Base-by-base conservation (phyloP, 1,140 invertebrate genomes). In the Pseudomyrmex sp. region DNA sequence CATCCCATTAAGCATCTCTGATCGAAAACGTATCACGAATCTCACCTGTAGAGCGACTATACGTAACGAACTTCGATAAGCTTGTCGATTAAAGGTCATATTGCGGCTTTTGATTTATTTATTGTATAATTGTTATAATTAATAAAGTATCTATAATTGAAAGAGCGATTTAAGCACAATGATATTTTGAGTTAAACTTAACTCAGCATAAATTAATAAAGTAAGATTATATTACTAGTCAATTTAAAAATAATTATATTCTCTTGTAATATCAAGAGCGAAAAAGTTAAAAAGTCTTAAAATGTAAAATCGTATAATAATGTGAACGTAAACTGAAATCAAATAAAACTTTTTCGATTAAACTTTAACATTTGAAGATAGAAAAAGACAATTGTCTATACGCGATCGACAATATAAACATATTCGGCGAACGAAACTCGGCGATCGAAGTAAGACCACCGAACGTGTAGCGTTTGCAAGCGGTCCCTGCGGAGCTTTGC, bases 21-120 rank as follows among this genome's bases (percentile, higher is more conserved):
- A 92, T 92, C 87, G 90, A 90, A 91, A 90, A 84, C 65, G 63
- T 50, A 62, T 85, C 85, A 82, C 77, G 23, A 79, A 13, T 63
- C 15, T 63, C 86, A 84, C 63, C 69, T 87, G 69, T 50, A 54
- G 44, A 80, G 44, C 65, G 44, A 72, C 20, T 23, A 72, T 58
- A 70, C 1, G n/a, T 72, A 59, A 20, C 3, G 13, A 13, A n/a
- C 56, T 59, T 76, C 18, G 44, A 50, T 44, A 48, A 58, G 18
- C 44, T 7, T 26, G 15, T 44, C 65, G 44, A 79, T 69, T 69
- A 59, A 77, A 5, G 35, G 7, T 35, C 20, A 1, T 58, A 1
- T 58, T 10, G 5, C 46, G 46, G 52, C 9, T 44, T 50, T 52
- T 62, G 35, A 35, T 35, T 0, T 35, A 35, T 35, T 35, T 35